Percentiles rank a stretch among this genome's conserved stretches.
phyloP scores from a whole-genome alignment of 2,888 invertebrate genomes.

The Drosophila emarginata region DNA sequence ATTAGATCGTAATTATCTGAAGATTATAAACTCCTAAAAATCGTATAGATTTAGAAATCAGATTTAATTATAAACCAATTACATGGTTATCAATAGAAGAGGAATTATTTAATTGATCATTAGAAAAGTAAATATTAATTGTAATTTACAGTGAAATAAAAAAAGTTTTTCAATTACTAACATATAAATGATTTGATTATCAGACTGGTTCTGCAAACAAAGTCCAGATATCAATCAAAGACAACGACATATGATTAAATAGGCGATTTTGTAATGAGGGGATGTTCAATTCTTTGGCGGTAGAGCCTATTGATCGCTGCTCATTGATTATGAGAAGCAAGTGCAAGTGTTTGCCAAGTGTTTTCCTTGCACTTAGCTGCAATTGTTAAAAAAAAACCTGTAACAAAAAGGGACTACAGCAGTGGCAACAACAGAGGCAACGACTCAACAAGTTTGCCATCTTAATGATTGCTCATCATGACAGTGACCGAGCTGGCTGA shows the following conservation, averaged over 20 bases:
- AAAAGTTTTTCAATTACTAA: too few species aligned
- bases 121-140: too few species aligned
- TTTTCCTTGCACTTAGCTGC: conserved; percentile 37
- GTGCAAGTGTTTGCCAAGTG: conserved; percentile 9
- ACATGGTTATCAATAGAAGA: too few species aligned
- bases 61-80: too few species aligned
- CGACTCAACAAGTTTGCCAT: conserved; percentile 49
- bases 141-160: too few species aligned
- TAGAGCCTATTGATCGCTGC: conserved; percentile 21
- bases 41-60: too few species aligned
- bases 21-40: too few species aligned
- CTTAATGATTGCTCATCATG: conserved; percentile 38
- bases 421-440: conserved; percentile 29
- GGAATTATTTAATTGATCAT: too few species aligned
- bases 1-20: too few species aligned
- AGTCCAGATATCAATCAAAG: not conserved
- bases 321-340: conserved; percentile 22
- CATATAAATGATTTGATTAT: too few species aligned
- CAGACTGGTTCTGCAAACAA: too few species aligned
- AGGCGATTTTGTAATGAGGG: not conserved
- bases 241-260: not conserved
- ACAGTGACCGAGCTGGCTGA: conserved; percentile 48
- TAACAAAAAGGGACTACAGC: conserved; percentile 4
- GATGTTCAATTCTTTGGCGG: not conserved
- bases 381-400: conserved; percentile 39